These are phyloP conservation scores for Grapholita molesta DNA, from an alignment of 1,140 invertebrate genomes.

Conservation along the genomic window DNA sequence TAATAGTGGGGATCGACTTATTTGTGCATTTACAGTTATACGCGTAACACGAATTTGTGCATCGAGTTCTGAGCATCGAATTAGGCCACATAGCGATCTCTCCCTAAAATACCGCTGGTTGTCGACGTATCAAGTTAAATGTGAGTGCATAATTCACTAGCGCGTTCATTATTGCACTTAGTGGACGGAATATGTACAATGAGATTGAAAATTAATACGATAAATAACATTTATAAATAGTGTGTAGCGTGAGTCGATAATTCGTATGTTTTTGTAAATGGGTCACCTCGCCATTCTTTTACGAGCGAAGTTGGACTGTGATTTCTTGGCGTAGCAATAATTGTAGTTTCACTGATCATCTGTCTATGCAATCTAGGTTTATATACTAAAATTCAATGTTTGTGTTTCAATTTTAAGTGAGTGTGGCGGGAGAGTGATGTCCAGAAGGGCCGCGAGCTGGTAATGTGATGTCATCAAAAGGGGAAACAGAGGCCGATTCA, in stretches of 20 bases:
- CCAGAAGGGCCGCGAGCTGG: constrained; percentile 63
- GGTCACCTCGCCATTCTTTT: constrained; percentile 75
- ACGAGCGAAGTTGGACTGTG: constrained; percentile 48
- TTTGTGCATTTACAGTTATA: constrained; percentile 77
- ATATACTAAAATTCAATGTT: constrained; percentile 7
- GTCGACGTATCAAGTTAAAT: constrained; percentile 74
- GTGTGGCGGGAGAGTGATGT: constrained; percentile 72
- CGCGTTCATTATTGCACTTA: constrained; percentile 28
- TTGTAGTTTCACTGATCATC: constrained; percentile 23
- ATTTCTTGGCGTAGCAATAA: constrained; percentile 25
- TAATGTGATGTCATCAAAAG: constrained; percentile 79
- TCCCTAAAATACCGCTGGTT: constrained; percentile 79
- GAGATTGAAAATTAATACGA: constrained; percentile 43
- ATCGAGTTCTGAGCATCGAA: constrained; percentile 77
- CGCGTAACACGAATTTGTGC: constrained; percentile 77
- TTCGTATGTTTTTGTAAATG: constrained; percentile 76
- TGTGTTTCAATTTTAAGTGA: constrained; percentile 50
- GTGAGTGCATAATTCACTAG: constrained; percentile 47
- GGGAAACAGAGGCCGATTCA: constrained; percentile 78
- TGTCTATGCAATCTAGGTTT: constrained; percentile 29
- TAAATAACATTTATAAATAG: constrained; percentile 64
- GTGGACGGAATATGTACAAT: constrained; percentile 25
- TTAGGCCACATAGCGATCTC: constrained; percentile 79
- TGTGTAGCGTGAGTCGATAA: constrained; percentile 65
- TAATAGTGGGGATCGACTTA: constrained; percentile 55